Evolutionary conservation across 2,888 invertebrate species (phyloP).

Genomic region (Loripinus fragilis): DNA sequence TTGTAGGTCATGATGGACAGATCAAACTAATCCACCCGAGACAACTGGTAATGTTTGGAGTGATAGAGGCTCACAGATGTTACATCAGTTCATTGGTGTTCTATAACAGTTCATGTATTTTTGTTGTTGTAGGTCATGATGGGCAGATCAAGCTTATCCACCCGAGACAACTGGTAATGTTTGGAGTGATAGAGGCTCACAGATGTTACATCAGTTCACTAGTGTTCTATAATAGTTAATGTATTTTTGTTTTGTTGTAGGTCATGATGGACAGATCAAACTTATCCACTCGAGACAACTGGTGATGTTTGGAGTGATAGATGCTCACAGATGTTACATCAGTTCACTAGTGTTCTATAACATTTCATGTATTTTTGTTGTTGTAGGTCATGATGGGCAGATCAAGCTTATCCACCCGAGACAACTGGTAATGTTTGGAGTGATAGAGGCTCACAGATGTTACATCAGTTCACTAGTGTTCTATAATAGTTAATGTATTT

Average conservation of each 20-base stretch:
- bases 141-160: conserved; percentile 79
- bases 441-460: conserved; percentile 73
- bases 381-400: conserved; percentile 75
- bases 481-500: too few relatives aligned
- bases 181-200: conserved; percentile 74
- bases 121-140: conserved; percentile 71
- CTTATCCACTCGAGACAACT: too few relatives aligned
- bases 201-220: conserved; percentile 80
- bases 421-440: conserved; percentile 80
- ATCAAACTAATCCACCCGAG: too few relatives aligned
- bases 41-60: too few relatives aligned
- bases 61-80: too few relatives aligned
- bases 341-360: background rate
- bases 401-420: conserved; percentile 80
- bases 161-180: conserved; percentile 81
- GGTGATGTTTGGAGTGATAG: too few relatives aligned
- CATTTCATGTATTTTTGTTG: background rate
- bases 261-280: too few relatives aligned
- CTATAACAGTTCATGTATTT: background rate
- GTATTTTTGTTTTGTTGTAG: too few relatives aligned
- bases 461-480: conserved; percentile 80
- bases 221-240: too few relatives aligned
- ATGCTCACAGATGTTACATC: too few relatives aligned
- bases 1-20: too few relatives aligned
- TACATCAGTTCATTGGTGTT: too few relatives aligned